These are phyloP conservation scores for Chrysolina haemoptera DNA, from an alignment of 2,888 invertebrate species.

Conservation along the genomic window DNA sequence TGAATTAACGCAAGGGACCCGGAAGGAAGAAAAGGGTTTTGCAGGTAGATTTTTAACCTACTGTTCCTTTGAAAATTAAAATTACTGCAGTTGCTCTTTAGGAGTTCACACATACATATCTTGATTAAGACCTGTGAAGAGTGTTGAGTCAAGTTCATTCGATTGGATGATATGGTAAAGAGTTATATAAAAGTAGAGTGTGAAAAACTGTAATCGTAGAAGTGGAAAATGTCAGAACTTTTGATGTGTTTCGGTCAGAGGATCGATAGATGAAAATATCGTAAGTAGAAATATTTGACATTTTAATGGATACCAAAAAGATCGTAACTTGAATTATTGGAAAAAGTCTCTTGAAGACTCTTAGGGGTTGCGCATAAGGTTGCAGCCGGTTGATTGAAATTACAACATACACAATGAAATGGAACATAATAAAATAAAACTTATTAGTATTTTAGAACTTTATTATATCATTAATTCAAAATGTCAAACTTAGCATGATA, in stretches of 20 bases:
- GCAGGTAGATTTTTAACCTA: conserved; percentile 68
- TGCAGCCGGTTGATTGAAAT: too few species aligned
- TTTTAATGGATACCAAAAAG: too few species aligned
- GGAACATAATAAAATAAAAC: too few species aligned
- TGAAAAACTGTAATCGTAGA: neutral
- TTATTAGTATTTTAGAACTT: too few species aligned
- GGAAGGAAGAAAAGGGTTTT: conserved; percentile 67
- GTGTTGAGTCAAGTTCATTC: conserved; percentile 31
- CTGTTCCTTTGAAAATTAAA: conserved; percentile 61
- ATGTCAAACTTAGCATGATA: too few species aligned
- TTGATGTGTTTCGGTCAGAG: neutral
- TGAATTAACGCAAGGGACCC: conserved; percentile 63
- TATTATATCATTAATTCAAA: too few species aligned
- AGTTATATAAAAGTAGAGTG: neutral
- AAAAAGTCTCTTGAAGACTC: too few species aligned
- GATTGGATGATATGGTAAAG: conserved; percentile 5
- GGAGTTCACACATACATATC: conserved; percentile 65
- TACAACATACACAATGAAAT: too few species aligned
- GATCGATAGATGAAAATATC: too few species aligned
- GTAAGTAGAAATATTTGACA: too few species aligned
- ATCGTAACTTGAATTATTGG: too few species aligned
- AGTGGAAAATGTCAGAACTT: neutral
- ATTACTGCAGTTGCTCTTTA: conserved; percentile 66
- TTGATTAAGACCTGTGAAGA: conserved; percentile 48
- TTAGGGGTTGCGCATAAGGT: too few species aligned